Percentiles rank a stretch among this genome's conserved stretches.
phyloP scores from a whole-genome alignment of 2,888 invertebrate species.

The Panopea generosa region DNA sequence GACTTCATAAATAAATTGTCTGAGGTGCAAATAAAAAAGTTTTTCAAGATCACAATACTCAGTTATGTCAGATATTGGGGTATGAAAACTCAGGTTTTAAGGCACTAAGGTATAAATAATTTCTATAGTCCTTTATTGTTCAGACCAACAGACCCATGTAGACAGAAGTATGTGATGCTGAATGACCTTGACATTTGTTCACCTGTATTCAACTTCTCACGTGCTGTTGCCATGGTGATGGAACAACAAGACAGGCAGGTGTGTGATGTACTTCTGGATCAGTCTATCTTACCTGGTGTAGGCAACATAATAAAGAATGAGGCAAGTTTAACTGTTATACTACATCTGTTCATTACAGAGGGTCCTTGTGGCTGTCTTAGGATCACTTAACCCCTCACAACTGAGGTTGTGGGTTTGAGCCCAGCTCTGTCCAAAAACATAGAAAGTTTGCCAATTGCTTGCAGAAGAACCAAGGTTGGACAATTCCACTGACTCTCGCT shows the following conservation, averaged over 20 bases:
- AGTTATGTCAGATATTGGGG: too few species aligned
- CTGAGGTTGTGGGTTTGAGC: too few species aligned
- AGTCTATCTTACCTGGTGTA: constrained; percentile 80
- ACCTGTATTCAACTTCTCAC: constrained; percentile 69
- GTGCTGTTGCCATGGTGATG: constrained; percentile 69
- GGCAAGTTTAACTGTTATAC: constrained; percentile 60
- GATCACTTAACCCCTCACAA: not conserved
- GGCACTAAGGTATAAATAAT: too few species aligned
- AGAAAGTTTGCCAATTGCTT: not conserved
- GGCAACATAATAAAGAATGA: constrained; percentile 84
- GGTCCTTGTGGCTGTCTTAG: too few species aligned
- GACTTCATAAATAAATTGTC: too few species aligned
- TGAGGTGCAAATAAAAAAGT: too few species aligned
- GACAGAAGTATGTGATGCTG: constrained; percentile 58
- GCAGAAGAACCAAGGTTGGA: not conserved
- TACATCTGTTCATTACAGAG: not conserved
- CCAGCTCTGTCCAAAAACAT: not conserved
- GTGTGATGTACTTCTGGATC: constrained; percentile 82
- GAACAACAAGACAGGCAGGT: constrained; percentile 67
- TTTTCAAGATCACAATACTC: too few species aligned
- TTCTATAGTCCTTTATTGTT: too few species aligned
- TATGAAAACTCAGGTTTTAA: too few species aligned
- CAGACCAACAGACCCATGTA: constrained; percentile 65
- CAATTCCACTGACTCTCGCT: not conserved
- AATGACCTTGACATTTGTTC: constrained; percentile 76